phyloP scores from a whole-genome alignment of 2,113 vertebrate genomes.

The Notiomystis cincta region DNA sequence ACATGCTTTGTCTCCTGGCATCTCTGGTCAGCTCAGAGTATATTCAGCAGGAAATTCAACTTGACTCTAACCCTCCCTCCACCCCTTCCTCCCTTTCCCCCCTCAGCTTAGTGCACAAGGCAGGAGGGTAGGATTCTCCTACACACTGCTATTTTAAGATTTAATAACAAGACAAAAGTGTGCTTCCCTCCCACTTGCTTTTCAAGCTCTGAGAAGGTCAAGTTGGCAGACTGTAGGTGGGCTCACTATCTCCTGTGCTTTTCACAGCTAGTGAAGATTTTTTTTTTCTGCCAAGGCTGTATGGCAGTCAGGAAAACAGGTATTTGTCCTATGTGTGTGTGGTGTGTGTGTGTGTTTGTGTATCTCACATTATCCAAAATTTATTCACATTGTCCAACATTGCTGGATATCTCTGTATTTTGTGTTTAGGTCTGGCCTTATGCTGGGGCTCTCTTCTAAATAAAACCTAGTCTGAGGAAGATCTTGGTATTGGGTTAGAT shows the following conservation, averaged over 20 bases:
- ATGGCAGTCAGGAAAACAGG: not conserved
- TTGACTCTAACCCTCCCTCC: not conserved
- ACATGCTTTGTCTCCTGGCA: not conserved
- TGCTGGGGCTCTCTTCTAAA: not conserved
- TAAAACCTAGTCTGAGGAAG: not conserved
- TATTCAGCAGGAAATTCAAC: not conserved
- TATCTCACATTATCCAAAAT: not conserved
- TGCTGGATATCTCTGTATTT: not conserved
- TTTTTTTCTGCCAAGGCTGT: not conserved
- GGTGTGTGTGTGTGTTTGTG: too few relatives aligned
- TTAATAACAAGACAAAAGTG: conserved; percentile 11
- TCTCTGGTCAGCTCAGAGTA: not conserved
- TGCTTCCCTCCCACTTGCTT: conserved; percentile 24
- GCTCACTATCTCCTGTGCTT: not conserved
- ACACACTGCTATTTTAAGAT: conserved; percentile 34
- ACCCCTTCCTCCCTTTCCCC: not conserved
- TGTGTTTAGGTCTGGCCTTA: not conserved
- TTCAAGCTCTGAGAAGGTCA: conserved; percentile 20
- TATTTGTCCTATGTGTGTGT: not conserved
- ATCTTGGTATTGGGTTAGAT: not conserved
- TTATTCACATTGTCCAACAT: not conserved
- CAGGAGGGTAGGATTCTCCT: conserved; percentile 18
- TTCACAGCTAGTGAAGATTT: not conserved
- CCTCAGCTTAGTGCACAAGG: not conserved
- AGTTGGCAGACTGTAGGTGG: conserved; percentile 12